Percentiles rank a stretch among this genome's conserved stretches.
phyloP scores from a whole-genome alignment of 1,140 invertebrate species.

The Rhysida immarginata region DNA sequence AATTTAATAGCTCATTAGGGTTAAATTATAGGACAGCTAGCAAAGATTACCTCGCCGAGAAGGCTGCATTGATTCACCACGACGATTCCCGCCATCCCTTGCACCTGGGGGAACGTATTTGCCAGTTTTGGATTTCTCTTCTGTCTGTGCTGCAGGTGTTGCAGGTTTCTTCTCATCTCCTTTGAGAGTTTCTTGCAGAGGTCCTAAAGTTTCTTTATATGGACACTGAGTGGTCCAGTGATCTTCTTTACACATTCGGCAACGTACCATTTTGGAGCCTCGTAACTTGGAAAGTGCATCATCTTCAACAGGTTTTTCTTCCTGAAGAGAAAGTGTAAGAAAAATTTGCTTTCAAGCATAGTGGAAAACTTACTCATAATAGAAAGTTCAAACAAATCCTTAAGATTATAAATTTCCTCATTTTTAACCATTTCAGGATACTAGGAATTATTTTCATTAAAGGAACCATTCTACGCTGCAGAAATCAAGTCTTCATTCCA shows the following conservation, averaged over 20 bases:
- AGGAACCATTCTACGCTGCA: too few species aligned
- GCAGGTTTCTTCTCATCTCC: constrained; percentile 18
- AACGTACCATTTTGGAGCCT: constrained; percentile 67
- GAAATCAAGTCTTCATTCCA: too few species aligned
- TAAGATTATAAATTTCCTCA: too few species aligned
- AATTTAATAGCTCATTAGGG: too few species aligned
- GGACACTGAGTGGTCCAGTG: constrained; percentile 97
- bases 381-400: neutral
- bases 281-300: constrained; percentile 61
- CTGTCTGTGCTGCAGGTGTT: constrained; percentile 8
- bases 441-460: too few species aligned
- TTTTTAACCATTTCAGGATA: too few species aligned
- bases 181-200: constrained; percentile 35
- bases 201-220: constrained; percentile 66
- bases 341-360: too few species aligned
- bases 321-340: too few species aligned
- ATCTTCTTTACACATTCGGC: constrained; percentile 85
- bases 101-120: constrained; percentile 66
- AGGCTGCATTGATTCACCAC: constrained; percentile 53
- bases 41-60: constrained; percentile 3
- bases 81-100: constrained; percentile 58
- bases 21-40: neutral
- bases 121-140: constrained; percentile 25
- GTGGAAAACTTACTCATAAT: neutral
- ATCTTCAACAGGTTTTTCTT: constrained; percentile 66